These are phyloP conservation scores for Ctena decussata DNA, from an alignment of 2,888 invertebrate species.

Conservation along the genomic window DNA sequence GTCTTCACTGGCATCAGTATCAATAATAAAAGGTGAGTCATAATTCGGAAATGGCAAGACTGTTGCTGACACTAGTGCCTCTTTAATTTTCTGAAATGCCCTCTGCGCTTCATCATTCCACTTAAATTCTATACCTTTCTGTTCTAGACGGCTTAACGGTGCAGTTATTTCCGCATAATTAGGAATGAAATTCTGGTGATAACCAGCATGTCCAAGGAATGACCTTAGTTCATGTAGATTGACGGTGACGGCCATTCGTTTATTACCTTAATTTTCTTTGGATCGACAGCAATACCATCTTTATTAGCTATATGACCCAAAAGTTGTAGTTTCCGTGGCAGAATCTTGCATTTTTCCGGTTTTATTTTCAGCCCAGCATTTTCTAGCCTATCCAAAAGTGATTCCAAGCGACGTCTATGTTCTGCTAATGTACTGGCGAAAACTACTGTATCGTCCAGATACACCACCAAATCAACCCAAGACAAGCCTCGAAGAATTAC, in stretches of 20 bases:
- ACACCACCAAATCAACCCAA: conserved; percentile 44
- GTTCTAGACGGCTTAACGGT: neutral
- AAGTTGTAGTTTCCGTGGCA: conserved; percentile 28
- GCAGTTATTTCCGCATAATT: conserved; percentile 7
- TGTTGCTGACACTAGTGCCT: neutral
- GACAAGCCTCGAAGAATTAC: conserved; percentile 34
- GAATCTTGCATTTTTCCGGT: conserved; percentile 65
- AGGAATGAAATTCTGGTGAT: conserved; percentile 7
- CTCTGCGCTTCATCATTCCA: neutral
- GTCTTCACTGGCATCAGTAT: conserved; percentile 38
- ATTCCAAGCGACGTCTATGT: conserved; percentile 40
- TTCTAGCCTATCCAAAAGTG: conserved; percentile 59
- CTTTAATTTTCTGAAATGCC: conserved; percentile 8
- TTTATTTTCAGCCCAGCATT: conserved; percentile 67
- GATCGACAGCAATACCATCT: conserved; percentile 16
- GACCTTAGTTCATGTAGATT: conserved; percentile 19
- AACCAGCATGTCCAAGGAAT: conserved; percentile 27
- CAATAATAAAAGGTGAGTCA: conserved; percentile 17
- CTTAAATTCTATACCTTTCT: neutral
- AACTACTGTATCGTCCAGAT: conserved; percentile 68
- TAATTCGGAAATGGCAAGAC: conserved; percentile 14
- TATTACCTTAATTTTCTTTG: neutral
- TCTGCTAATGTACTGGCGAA: conserved; percentile 50
- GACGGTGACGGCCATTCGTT: conserved; percentile 8
- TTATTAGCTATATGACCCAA: conserved; percentile 29